Base-by-base conservation (phyloP, 2,797 vertebrate genomes). In the Tangara arthus region DNA sequence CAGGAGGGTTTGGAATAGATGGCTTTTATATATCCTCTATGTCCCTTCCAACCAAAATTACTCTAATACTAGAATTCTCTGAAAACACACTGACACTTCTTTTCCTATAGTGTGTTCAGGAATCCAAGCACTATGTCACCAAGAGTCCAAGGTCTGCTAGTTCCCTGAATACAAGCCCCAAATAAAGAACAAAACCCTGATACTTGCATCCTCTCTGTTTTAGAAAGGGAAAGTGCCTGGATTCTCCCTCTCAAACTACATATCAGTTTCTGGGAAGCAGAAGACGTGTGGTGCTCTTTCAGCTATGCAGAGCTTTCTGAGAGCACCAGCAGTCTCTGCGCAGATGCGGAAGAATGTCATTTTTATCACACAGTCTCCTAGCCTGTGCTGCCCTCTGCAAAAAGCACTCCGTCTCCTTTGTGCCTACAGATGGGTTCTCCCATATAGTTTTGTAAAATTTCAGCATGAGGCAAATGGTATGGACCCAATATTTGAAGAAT, bases 261-360 rank as follows among this genome's bases (percentile, higher is more conserved):
- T 9, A 72, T 18, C 3, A 21, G 41, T 35, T 92, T 87, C 30
- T 34, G 19, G 30, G 53, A 87, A 84, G 41, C 30, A 73, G 34
- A 73, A 57, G 47, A 37, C 1, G 1, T 7, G 50, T 57, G 39
- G 15, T 78, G 8, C 28, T 81, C n/a, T 83, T 76, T 65, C 55
- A 72, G 55, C 22, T 59, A 66, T 30, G 23, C 30, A 63, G 52
- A 73, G 11, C 41, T 77, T 83, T 61, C 60, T 15, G 18, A 49
- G 23, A 57, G 19, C 24, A 86, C 11, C 30, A 75, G 59, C 19
- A 46, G 41, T 15, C 15, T 39, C n/a, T 12, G 11, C 1, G 1
- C 23, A 72, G 79, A 86, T 30, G 15, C 3, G 2, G 34, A 41
- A 64, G 26, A 34, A 5, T 22, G 5, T 5, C 0, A 1, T 65